These are phyloP conservation scores for Lamproptera curius DNA, from an alignment of 2,888 invertebrate species.

Conservation along the genomic window DNA sequence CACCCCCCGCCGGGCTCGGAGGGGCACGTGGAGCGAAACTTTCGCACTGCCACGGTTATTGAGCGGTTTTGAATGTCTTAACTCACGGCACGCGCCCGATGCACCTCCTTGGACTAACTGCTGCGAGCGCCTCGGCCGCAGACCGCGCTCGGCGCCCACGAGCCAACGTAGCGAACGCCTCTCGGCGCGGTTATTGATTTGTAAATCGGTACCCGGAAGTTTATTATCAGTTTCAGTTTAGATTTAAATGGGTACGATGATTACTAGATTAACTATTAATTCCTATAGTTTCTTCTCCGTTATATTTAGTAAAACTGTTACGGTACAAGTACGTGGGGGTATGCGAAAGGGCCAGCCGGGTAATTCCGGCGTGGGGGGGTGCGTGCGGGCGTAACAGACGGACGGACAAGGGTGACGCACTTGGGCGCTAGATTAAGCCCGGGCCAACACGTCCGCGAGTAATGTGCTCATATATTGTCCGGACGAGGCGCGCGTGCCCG, in stretches of 20 bases:
- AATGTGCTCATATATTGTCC: conserved; percentile 75
- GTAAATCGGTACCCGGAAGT: conserved; percentile 2
- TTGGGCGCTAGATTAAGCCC: conserved; percentile 69
- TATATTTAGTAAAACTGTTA: not conserved
- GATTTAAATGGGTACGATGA: not conserved
- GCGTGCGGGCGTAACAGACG: conserved; percentile 32
- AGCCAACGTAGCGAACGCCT: conserved; percentile 33
- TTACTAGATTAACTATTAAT: not conserved
- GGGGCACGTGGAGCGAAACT: conserved; percentile 78
- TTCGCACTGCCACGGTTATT: conserved; percentile 76
- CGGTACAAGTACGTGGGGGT: not conserved
- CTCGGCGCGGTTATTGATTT: conserved; percentile 4
- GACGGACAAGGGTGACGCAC: conserved; percentile 68
- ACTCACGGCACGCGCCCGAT: conserved; percentile 63
- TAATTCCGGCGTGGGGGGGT: conserved; percentile 32
- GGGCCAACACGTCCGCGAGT: conserved; percentile 71
- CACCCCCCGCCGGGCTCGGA: too few relatives aligned
- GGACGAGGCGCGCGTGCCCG: conserved; percentile 60
- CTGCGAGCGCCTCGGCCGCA: conserved; percentile 46
- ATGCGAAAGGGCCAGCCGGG: conserved; percentile 22
- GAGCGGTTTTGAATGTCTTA: conserved; percentile 79
- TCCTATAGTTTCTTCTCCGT: not conserved
- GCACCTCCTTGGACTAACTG: conserved; percentile 67
- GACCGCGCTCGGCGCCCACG: conserved; percentile 40
- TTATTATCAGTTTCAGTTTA: not conserved